Percentiles rank a stretch among this genome's conserved stretches.
Evolutionary conservation across 2,113 vertebrate species (phyloP).

Genomic region (Rhinolophus sinicus): DNA sequence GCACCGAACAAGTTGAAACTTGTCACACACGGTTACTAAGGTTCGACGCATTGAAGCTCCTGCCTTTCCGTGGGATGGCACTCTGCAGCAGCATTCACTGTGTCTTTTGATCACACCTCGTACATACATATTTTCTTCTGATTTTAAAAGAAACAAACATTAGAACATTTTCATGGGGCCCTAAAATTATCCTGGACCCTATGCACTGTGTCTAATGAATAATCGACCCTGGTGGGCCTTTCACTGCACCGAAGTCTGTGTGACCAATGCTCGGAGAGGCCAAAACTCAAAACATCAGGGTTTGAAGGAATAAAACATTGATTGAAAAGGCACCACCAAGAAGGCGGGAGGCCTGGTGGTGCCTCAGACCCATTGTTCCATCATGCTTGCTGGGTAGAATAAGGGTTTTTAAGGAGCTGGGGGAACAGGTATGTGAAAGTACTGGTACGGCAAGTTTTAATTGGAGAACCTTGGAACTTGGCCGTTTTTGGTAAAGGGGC

Average conservation of each 20-base stretch:
- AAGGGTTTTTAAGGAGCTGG: neutral
- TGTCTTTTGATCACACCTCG: no score
- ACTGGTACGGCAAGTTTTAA: neutral
- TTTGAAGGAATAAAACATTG: neutral
- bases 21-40: no score
- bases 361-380: neutral
- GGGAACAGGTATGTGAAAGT: neutral
- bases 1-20: no score
- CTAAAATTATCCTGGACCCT: neutral
- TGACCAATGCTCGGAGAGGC: neutral
- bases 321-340: neutral
- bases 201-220: neutral
- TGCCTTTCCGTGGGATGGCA: no score
- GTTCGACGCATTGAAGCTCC: no score
- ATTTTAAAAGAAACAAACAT: slow-evolving; percentile 47
- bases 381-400: neutral
- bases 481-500: no score
- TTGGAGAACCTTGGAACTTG: neutral
- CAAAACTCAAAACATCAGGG: neutral
- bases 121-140: neutral
- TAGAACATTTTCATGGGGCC: neutral
- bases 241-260: neutral
- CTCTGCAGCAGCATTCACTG: no score
- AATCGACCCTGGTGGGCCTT: neutral
- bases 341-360: neutral